Percentiles rank a stretch among this genome's conserved stretches.
These are phyloP conservation scores for Spilogale gracilis DNA, from an alignment of 2,113 vertebrate species.

Conservation along the genomic window DNA sequence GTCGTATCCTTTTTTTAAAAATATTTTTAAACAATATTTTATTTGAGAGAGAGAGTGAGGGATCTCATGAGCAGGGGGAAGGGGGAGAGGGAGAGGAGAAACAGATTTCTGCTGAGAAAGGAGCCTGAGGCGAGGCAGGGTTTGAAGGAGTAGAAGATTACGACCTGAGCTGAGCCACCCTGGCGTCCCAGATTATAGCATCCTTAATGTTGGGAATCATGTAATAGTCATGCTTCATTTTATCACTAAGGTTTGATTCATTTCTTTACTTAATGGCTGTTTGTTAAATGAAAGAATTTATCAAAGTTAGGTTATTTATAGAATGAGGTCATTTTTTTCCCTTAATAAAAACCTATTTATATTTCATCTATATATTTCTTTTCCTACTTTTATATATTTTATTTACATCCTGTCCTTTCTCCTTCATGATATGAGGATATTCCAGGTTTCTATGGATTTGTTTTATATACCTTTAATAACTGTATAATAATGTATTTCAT, in stretches of 20 bases:
- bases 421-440: background rate
- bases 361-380: background rate
- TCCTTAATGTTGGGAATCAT: background rate
- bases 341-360: background rate
- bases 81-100: background rate
- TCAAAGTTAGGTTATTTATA: slow-evolving; percentile 16
- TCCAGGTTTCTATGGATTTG: background rate
- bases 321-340: background rate
- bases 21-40: background rate
- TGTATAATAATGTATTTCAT: background rate
- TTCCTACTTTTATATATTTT: slow-evolving; percentile 15
- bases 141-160: background rate
- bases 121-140: background rate
- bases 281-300: slow-evolving; percentile 28
- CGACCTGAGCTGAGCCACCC: background rate
- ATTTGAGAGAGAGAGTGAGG: background rate
- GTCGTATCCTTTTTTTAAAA: background rate
- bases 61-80: background rate
- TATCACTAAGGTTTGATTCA: slow-evolving; percentile 10
- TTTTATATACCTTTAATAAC: background rate
- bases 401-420: background rate
- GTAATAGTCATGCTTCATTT: background rate
- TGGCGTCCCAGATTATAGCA: background rate
- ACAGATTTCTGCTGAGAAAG: background rate
- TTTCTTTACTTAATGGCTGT: slow-evolving; percentile 24